These are phyloP conservation scores for Agrotis puta DNA, from an alignment of 2,888 invertebrate genomes.

Conservation along the genomic window DNA sequence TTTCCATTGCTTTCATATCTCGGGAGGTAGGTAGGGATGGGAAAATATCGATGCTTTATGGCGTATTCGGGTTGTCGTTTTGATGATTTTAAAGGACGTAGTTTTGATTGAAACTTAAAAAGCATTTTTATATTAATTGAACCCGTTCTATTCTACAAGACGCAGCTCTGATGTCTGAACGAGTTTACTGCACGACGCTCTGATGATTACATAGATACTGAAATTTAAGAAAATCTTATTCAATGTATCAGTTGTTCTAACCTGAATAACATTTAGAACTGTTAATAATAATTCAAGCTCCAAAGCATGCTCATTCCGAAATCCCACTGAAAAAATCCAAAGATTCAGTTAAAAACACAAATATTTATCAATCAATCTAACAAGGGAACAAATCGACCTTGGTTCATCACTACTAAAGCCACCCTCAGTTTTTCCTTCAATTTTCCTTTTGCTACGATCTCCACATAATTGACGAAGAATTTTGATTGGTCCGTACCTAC, in stretches of 20 bases:
- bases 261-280: neutral
- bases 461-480: constrained; percentile 91
- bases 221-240: neutral
- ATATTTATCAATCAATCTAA: neutral
- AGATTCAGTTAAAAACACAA: too few species aligned
- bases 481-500: constrained; percentile 88
- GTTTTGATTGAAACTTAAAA: neutral
- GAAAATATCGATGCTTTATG: constrained; percentile 47
- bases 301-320: neutral
- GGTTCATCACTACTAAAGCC: constrained; percentile 75
- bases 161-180: too few species aligned
- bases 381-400: constrained; percentile 27
- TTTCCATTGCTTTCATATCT: constrained; percentile 89
- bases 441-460: constrained; percentile 90
- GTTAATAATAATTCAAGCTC: neutral
- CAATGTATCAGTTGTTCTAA: neutral
- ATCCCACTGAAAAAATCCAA: neutral
- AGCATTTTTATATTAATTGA: neutral
- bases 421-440: constrained; percentile 90
- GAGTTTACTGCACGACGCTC: too few species aligned
- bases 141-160: neutral
- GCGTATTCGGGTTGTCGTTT: neutral
- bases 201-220: too few species aligned
- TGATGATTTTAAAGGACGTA: constrained; percentile 15
- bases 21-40: constrained; percentile 74